These are phyloP conservation scores for Medauroidea extradentata DNA, from an alignment of 1,140 invertebrate genomes.

Conservation along the genomic window DNA sequence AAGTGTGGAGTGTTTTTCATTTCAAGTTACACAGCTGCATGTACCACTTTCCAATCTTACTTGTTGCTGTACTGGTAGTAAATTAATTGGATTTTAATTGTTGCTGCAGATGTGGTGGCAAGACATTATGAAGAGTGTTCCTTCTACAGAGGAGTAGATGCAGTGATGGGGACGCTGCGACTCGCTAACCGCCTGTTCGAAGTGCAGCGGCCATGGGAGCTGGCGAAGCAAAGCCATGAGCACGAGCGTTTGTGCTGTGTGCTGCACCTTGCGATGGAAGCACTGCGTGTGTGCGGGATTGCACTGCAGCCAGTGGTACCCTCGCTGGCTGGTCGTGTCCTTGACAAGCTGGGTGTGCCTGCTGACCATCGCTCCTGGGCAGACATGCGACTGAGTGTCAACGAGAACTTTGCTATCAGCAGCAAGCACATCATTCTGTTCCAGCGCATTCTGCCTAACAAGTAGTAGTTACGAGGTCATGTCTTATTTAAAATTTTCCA, in stretches of 20 bases:
- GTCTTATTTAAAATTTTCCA: too few relatives aligned
- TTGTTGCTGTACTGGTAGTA: neutral
- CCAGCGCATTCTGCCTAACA: too few relatives aligned
- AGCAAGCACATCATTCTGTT: too few relatives aligned
- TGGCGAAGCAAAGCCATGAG: conserved; percentile 52
- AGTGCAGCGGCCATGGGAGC: conserved; percentile 79
- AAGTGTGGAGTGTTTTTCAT: too few relatives aligned
- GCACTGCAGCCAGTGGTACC: conserved; percentile 84
- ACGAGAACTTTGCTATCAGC: too few relatives aligned
- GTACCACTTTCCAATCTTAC: too few relatives aligned
- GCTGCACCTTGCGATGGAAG: conserved; percentile 79
- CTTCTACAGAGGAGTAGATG: conserved; percentile 80
- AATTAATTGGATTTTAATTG: conserved; percentile 1
- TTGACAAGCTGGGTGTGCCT: conserved; percentile 61
- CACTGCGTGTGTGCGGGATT: conserved; percentile 69
- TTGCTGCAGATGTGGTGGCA: conserved; percentile 51
- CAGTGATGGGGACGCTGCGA: conserved; percentile 66
- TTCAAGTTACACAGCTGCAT: too few relatives aligned
- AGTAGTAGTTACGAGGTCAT: too few relatives aligned
- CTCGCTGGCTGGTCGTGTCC: conserved; percentile 54
- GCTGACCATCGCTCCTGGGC: conserved; percentile 49
- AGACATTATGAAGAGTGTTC: conserved; percentile 70
- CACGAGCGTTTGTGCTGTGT: conserved; percentile 60
- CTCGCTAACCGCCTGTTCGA: conserved; percentile 84
- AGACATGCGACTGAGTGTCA: conserved; percentile 34